phyloP scores from a whole-genome alignment of 2,113 vertebrate species.

The Herpetotheres cachinnans region DNA sequence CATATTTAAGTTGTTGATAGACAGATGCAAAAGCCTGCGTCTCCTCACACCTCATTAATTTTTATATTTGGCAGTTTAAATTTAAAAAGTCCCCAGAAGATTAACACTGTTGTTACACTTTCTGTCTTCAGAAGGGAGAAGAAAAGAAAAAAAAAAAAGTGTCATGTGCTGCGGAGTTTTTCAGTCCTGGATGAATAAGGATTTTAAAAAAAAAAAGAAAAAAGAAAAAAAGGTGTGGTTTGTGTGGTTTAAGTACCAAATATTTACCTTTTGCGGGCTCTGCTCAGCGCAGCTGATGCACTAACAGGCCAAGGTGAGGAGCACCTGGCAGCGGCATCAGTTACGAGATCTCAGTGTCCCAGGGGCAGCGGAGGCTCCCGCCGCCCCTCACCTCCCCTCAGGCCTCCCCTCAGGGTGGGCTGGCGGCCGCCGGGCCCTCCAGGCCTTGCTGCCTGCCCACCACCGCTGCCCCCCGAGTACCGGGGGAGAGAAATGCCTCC shows the following conservation, averaged over 20 bases:
- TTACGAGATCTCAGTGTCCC: too few relatives aligned
- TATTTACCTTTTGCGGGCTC: background rate
- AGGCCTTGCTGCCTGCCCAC: too few relatives aligned
- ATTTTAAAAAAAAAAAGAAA: background rate
- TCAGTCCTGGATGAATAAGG: background rate
- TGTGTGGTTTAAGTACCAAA: background rate
- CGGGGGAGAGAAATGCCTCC: background rate
- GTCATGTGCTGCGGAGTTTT: background rate
- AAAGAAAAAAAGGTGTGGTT: background rate
- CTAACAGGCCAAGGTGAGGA: too few relatives aligned
- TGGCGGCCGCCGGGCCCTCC: too few relatives aligned
- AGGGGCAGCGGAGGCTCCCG: too few relatives aligned
- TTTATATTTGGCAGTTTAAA: constrained; percentile 32
- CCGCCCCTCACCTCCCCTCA: too few relatives aligned
- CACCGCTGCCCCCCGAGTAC: too few relatives aligned
- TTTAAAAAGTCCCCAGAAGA: background rate
- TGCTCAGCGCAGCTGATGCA: too few relatives aligned
- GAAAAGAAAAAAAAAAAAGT: background rate
- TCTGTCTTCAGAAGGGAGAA: background rate
- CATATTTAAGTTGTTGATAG: constrained; percentile 52
- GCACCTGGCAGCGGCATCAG: too few relatives aligned
- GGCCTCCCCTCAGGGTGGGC: too few relatives aligned
- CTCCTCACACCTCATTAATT: constrained; percentile 45
- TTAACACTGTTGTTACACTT: constrained; percentile 5
- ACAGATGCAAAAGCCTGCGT: constrained; percentile 7